Evolutionary conservation across 2,113 vertebrate genomes (phyloP).

Genomic region (Siniperca chuatsi): DNA sequence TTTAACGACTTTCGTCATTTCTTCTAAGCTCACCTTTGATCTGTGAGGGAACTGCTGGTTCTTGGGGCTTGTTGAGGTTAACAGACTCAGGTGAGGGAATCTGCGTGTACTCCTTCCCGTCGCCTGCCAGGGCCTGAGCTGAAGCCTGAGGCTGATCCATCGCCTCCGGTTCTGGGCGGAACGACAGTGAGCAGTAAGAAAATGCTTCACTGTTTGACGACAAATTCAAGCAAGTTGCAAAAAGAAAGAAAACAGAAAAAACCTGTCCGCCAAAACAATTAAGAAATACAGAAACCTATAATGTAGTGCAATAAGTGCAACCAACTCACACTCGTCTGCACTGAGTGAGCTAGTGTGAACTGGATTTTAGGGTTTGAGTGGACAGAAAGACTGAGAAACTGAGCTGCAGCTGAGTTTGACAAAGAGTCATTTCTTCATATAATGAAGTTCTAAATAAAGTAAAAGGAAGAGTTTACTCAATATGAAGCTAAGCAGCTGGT

Average conservation of each 20-base stretch:
- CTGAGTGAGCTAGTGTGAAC: too few relatives aligned
- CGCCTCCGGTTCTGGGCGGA: conserved; percentile 77
- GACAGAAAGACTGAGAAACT: not conserved
- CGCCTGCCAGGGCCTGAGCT: conserved; percentile 68
- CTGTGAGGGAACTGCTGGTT: conserved; percentile 81
- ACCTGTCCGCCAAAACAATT: too few relatives aligned
- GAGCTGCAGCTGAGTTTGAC: not conserved
- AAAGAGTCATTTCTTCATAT: not conserved
- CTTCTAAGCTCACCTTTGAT: conserved; percentile 81
- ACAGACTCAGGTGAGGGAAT: conserved; percentile 86
- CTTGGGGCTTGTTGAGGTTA: conserved; percentile 85
- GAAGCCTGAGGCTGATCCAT: conserved; percentile 61
- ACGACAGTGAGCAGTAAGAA: not conserved
- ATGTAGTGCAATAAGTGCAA: too few relatives aligned
- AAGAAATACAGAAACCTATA: too few relatives aligned
- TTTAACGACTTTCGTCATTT: not conserved
- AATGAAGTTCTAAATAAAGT: not conserved
- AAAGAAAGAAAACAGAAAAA: too few relatives aligned
- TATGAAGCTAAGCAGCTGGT: not conserved
- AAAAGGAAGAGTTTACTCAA: not conserved
- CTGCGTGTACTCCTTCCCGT: conserved; percentile 87
- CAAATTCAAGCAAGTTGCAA: not conserved
- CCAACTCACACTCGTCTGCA: too few relatives aligned
- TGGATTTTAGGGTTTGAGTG: not conserved
- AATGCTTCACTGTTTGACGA: not conserved